Conservation (phyloP, 2,888 invertebrate genomes). For the Lobophora halterata region DNA sequence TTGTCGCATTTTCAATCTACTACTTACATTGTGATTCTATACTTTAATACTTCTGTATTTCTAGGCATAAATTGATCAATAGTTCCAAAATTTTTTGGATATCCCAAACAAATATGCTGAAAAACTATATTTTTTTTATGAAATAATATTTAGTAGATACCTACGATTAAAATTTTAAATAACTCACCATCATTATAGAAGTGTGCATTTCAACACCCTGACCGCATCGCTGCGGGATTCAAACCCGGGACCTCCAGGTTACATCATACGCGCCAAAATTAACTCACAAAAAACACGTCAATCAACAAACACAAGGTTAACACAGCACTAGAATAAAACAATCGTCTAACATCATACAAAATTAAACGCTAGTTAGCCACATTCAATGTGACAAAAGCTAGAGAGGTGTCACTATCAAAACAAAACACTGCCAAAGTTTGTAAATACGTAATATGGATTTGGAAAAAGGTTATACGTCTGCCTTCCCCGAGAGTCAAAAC, state of each 20-base stretch:
- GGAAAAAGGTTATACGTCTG: constrained; percentile 34
- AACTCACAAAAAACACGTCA: constrained; percentile 63
- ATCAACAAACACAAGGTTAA: constrained; percentile 73
- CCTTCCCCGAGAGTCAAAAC: constrained; percentile 40
- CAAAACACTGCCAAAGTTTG: constrained; percentile 70
- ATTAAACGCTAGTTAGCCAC: constrained; percentile 25
- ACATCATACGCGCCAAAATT: constrained; percentile 76
- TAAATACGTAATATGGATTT: constrained; percentile 64
- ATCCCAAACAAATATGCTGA: no score
- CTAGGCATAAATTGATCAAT: no score
- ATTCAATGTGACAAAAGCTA: constrained; percentile 24
- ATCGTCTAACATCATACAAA: constrained; percentile 29
- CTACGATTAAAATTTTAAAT: background rate
- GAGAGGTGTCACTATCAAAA: constrained; percentile 53
- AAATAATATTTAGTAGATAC: constrained; percentile 4
- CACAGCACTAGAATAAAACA: constrained; percentile 56
- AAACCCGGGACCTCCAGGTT: constrained; percentile 62
- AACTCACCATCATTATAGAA: constrained; percentile 76
- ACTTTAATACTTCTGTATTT: no score
- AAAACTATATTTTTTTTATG: no score
- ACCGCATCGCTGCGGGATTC: constrained; percentile 59
- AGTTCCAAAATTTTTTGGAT: no score
- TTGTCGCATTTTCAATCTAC: no score
- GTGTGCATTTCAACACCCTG: constrained; percentile 65
- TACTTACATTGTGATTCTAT: no score